A percentile compares a stretch with the other conserved stretches of the same genome.
These are phyloP conservation scores for Campylomormyrus numenius DNA, from an alignment of 2,113 vertebrate genomes.

Conservation along the genomic window DNA sequence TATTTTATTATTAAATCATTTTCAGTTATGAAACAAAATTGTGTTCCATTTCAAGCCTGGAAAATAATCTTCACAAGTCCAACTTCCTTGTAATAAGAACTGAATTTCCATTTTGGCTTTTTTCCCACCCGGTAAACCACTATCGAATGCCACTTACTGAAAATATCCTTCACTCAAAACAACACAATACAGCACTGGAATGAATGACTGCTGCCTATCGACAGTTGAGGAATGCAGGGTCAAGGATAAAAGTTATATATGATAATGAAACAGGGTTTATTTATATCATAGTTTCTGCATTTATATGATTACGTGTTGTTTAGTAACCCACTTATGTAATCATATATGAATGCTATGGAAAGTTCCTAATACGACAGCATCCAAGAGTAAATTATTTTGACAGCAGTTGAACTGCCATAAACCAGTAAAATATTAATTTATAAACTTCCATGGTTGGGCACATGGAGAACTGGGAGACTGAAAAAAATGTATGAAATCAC, in stretches of 20 bases:
- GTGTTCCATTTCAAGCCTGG: not conserved
- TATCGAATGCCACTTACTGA: not conserved
- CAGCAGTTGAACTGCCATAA: not conserved
- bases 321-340: not conserved
- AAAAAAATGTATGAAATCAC: constrained; percentile 7
- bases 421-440: not conserved
- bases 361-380: not conserved
- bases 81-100: not conserved
- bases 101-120: not conserved
- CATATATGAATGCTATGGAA: not conserved
- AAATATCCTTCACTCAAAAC: not conserved
- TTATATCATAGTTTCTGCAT: not conserved
- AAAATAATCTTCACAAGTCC: not conserved
- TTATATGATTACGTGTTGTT: not conserved
- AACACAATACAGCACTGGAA: not conserved
- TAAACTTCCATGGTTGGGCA: not conserved
- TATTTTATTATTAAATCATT: not conserved
- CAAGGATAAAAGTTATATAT: not conserved
- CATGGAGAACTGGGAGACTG: not conserved
- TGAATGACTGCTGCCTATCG: not conserved
- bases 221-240: not conserved
- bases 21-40: not conserved
- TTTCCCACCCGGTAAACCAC: not conserved
- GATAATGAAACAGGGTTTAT: not conserved
- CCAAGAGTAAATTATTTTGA: not conserved